Conservation (phyloP, 2,113 vertebrate species). For the Etia nguti region DNA sequence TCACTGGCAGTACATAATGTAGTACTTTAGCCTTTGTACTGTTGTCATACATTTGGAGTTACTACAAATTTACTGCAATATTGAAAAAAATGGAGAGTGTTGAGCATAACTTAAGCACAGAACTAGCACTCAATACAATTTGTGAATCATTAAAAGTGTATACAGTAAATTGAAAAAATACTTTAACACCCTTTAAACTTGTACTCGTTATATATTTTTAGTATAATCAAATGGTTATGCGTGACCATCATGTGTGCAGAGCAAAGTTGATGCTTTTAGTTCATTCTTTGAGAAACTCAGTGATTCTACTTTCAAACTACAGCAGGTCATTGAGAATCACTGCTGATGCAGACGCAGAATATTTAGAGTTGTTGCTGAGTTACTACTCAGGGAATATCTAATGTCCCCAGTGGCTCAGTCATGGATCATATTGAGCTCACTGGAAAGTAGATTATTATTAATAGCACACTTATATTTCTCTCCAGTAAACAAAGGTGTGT, state of each 20-base stretch:
- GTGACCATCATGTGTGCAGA: background rate
- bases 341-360: background rate
- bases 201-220: background rate
- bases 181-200: background rate
- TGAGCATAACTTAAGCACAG: background rate
- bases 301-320: background rate
- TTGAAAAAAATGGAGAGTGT: background rate
- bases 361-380: background rate
- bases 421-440: background rate
- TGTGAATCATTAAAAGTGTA: background rate
- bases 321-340: background rate
- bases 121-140: accelerated
- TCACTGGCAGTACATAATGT: background rate
- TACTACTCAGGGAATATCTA: background rate
- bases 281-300: background rate
- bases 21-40: background rate
- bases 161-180: background rate
- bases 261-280: background rate
- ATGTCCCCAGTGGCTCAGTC: background rate
- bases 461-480: background rate
- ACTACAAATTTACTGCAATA: background rate
- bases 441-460: background rate
- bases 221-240: background rate
- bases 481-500: background rate
- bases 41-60: background rate